Evolutionary conservation across 2,888 invertebrate species (phyloP).

Genomic region (Clivina fossor): DNA sequence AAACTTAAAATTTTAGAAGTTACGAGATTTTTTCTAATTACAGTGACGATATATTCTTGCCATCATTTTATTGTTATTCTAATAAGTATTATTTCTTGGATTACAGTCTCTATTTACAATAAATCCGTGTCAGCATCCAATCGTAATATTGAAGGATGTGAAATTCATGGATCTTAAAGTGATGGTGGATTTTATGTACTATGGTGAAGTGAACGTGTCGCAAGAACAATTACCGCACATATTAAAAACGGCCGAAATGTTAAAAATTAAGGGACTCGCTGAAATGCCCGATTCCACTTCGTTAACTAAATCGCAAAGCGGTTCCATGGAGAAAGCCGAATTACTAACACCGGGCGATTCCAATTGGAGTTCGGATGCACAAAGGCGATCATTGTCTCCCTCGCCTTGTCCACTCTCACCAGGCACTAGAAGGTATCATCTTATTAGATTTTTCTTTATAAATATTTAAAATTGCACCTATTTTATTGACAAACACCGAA

Average conservation of each 20-base stretch:
- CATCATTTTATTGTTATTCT: constrained; percentile 3
- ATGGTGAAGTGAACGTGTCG: constrained; percentile 89
- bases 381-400: constrained; percentile 64
- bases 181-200: constrained; percentile 91
- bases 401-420: constrained; percentile 64
- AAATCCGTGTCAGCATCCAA: constrained; percentile 86
- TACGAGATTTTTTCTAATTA: no score
- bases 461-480: no score
- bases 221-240: constrained; percentile 82
- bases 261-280: constrained; percentile 86
- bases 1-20: no score
- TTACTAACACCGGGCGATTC: constrained; percentile 61
- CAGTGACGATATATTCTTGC: background rate
- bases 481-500: no score
- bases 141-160: constrained; percentile 87
- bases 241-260: constrained; percentile 79
- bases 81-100: constrained; percentile 42
- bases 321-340: constrained; percentile 55
- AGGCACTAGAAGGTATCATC: constrained; percentile 50
- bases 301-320: constrained; percentile 69
- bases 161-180: constrained; percentile 82
- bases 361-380: constrained; percentile 58
- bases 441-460: no score
- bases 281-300: constrained; percentile 82
- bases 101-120: constrained; percentile 78